Base-by-base conservation (phyloP, 2,113 vertebrate species). In the Smithornis capensis region DNA sequence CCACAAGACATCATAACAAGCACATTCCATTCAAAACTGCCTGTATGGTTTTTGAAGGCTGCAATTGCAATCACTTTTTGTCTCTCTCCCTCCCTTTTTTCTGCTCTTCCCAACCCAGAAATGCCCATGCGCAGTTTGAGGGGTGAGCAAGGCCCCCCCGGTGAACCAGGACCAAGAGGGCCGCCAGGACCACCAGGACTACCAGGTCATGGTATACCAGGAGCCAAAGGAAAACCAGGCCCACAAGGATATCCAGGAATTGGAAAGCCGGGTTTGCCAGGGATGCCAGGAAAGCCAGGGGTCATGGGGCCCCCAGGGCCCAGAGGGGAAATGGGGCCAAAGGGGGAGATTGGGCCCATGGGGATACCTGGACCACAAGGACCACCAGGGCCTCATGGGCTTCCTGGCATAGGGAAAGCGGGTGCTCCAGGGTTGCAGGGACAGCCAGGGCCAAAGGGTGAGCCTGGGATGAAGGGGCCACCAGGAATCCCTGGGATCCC, bases 201-300 rank as follows among this genome's bases (percentile, higher is more conserved):
- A 85, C 98, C 98, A 7, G 98, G 98, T 33, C 98, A 98, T 5
- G 98, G 98, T 28, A 89, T 98, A 50, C 98, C 97, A 92, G 99
- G 99, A 95, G 97, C 97, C 91, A 97, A 97, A 96, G 99, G 99
- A 96, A 98, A 98, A 91, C 98, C 98, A 49, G 99, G 99, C 69
- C 97, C 97, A 0, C 98, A 98, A 93, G 98, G 98, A 95, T 98
- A 98, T 29, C 98, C 99, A 62, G 99, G 98, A 95, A 90, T 99
- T 45, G 99, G 99, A 62, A 99, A 99, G 94, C 98, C 98, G 42
- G 99, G 99, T 71, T 98, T 99, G 96, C 98, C 99, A 33, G 99
- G 99, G 83, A 98, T 99, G 97, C 98, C 98, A 45, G 99, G 99
- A 59, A 99, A 99, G 86, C 98, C 98, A 3, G 99, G 99, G 76